Evolutionary conservation across 2,113 vertebrate species (phyloP).

Genomic region (Heptranchias perlo): DNA sequence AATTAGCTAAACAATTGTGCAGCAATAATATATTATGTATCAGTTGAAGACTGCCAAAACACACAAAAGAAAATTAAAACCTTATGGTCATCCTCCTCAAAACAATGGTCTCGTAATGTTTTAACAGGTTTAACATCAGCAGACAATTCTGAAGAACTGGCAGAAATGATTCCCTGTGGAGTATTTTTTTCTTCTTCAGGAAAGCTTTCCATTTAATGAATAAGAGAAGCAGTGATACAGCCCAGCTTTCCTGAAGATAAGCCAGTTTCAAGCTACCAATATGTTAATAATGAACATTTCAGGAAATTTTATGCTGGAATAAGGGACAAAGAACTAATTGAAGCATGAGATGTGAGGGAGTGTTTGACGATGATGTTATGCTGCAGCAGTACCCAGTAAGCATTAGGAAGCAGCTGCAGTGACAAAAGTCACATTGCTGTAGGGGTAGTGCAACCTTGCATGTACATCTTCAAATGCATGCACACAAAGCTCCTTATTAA

Average conservation of each 20-base stretch:
- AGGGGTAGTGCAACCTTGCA: neutral
- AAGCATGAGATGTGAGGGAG: neutral
- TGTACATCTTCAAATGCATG: neutral
- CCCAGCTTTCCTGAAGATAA: neutral
- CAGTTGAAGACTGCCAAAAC: neutral
- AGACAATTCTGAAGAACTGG: neutral
- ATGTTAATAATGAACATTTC: neutral
- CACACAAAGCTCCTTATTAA: neutral
- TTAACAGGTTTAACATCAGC: conserved; percentile 7
- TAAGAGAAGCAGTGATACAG: neutral
- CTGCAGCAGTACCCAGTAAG: neutral
- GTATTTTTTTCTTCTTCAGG: neutral
- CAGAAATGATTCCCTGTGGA: neutral
- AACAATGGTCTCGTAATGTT: conserved; percentile 10
- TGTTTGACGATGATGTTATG: neutral
- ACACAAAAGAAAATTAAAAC: conserved; percentile 15
- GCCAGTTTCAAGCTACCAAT: neutral
- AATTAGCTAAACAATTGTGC: neutral
- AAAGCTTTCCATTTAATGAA: neutral
- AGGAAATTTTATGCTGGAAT: neutral
- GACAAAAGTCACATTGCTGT: neutral
- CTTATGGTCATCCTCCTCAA: neutral
- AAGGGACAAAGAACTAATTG: neutral
- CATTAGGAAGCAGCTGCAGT: neutral
- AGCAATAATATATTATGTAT: neutral